Percentiles rank a stretch among this genome's conserved stretches.
Evolutionary conservation across 2,113 vertebrate genomes (phyloP).

Genomic region (Podocnemis expansa): DNA sequence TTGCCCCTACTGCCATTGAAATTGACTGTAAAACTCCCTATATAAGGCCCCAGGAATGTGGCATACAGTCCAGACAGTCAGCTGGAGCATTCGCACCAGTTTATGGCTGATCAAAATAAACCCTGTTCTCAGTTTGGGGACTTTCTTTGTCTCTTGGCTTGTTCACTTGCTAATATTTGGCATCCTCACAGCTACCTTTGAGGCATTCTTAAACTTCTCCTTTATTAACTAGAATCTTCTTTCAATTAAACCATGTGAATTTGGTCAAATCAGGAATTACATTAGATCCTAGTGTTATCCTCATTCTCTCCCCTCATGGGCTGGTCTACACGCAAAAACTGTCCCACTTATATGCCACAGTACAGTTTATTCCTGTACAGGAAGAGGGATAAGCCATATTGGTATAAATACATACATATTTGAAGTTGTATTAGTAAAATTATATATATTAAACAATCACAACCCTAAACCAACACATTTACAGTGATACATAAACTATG

Average conservation of each 20-base stretch:
- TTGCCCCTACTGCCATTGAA: background rate
- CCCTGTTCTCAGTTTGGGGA: background rate
- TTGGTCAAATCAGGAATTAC: background rate
- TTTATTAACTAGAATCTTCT: background rate
- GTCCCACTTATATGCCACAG: background rate
- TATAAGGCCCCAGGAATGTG: background rate
- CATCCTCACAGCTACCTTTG: background rate
- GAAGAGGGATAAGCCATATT: background rate
- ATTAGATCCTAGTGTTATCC: background rate
- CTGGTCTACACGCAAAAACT: background rate
- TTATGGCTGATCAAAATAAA: background rate
- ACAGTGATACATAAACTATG: background rate
- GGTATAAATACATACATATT: background rate
- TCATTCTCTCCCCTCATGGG: background rate
- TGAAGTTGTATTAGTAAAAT: background rate
- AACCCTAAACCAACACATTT: background rate
- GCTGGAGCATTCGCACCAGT: background rate
- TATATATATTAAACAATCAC: accelerated
- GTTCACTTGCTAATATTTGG: background rate
- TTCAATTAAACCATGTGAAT: background rate
- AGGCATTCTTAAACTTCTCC: background rate
- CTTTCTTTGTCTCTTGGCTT: background rate
- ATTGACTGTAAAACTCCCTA: background rate
- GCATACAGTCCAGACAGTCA: background rate
- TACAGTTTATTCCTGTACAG: accelerated